phyloP scores from a whole-genome alignment of 2,888 invertebrate genomes.

The Acronicta psi region DNA sequence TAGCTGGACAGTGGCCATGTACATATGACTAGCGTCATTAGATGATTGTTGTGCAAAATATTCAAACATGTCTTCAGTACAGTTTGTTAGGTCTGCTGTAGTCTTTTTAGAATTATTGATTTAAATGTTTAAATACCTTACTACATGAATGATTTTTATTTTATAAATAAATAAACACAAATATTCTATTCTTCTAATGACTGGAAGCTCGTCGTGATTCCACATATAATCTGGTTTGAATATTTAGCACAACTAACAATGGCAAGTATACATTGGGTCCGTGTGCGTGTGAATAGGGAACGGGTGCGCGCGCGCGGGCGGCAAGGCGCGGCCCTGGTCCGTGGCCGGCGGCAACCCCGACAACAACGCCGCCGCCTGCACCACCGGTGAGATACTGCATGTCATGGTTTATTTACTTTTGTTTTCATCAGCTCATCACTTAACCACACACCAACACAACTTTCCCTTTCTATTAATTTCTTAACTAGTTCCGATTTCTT shows the following conservation, averaged over 20 bases:
- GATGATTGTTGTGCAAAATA: conserved; percentile 46
- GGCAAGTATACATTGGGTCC: conserved; percentile 23
- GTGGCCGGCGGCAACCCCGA: conserved; percentile 85
- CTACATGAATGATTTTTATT: too few relatives aligned
- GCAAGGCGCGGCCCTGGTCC: conserved; percentile 87
- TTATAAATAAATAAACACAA: too few relatives aligned
- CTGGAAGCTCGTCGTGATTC: too few relatives aligned
- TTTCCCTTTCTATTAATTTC: too few relatives aligned
- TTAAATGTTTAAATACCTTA: too few relatives aligned
- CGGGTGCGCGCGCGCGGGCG: conserved; percentile 82
- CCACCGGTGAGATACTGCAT: conserved; percentile 78
- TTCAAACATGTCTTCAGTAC: too few relatives aligned
- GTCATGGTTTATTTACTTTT: conserved; percentile 4
- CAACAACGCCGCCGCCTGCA: conserved; percentile 78
- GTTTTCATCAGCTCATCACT: not conserved
- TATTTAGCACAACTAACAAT: conserved; percentile 29
- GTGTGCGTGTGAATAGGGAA: conserved; percentile 71
- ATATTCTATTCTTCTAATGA: too few relatives aligned
- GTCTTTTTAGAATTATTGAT: too few relatives aligned
- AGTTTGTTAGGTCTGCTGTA: not conserved
- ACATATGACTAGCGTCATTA: conserved; percentile 8
- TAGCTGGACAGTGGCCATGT: conserved; percentile 29
- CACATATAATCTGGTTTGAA: conserved; percentile 9
- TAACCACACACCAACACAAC: too few relatives aligned
- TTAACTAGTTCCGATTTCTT: too few relatives aligned